Evolutionary conservation across 1,140 invertebrate genomes (phyloP), one percentile per base, ranked within the genome.

Genomic region (Drosophila sucinea): DNA sequence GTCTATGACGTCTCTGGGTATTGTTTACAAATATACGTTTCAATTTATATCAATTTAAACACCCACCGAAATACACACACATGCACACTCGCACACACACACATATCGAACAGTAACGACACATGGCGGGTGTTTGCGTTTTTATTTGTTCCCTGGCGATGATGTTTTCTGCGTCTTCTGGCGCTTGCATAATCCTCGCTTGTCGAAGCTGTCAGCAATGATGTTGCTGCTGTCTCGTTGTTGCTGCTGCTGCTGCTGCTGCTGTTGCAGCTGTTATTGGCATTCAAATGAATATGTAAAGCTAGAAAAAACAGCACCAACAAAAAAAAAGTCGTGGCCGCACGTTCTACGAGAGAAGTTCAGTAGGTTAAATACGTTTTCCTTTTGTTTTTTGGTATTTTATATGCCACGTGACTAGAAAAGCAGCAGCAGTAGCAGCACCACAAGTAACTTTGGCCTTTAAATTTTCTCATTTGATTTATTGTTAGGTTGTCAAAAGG

Each of bases 11-110:
- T 86, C 83, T 86, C 79, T 87, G 79, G 69, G 77, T 89, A 87
- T 87, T 86, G 84, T 86, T 86, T 86, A 86, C 83, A 86, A 86
- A 86, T 87, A 83, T 87, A 87, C 83, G 65, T 87, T 86, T 86
- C 79, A 86, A 81, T 86, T 87, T 86, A 79, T 75, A 86, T 55
- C 63, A 63, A 47, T 62, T 70, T 64, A 54, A 58, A 32, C 66
- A 60, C 30, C 40, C 47, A 64, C 30, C 30, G 10, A 29, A 64
- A 77, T 76, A 60, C 70, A 73, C 62, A 67, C 33, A 63, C 71
- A 40, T 79, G 65, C 65, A 68, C 62, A 69, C 69, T 77, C 56
- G 66, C 70, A 47, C 10, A 73, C 35, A 57, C 56, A 74, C 29
- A 58, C 23, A 62, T 44, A 29, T 17, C 1, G 32, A 57, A 33